Evolutionary conservation across 2,797 vertebrate genomes (phyloP), one percentile per base, ranked within the genome.

Genomic region (Phrynocephalus forsythii): DNA sequence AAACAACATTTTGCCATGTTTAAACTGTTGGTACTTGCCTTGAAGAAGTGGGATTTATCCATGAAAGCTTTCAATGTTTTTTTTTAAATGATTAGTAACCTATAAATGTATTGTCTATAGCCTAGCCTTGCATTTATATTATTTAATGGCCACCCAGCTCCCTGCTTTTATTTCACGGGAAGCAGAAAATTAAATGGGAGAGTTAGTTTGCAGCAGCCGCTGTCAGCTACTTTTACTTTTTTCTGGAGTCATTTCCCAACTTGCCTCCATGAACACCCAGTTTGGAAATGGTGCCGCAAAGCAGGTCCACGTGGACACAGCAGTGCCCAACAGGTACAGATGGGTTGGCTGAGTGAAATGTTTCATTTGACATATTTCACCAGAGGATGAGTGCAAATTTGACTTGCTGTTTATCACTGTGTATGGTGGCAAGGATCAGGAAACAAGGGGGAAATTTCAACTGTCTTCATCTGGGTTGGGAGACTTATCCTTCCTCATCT

Each of bases 281-380:
- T 93, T 93, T 93, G 94, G 78, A 84, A 87, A 48, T 26, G 63
- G 22, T 16, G 85, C 90, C 87, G 87, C 89, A 87, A 76, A 91
- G 88, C 0, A 93, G 81, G 90, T 71, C 92, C 1, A 78, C 92
- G 94, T 79, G 92, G 88, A 15, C 1, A 1, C 88, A 90, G 92
- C 88, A 90, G 90, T 13, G 1, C 91, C 90, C 94, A 94, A 94
- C 94, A 94, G 93, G 93, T 93, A 94, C 94, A 94, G 94, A 95
- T 94, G 94, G 92, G 52, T 91, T 88, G 38, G 2, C 77, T 90
- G 92, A 94, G 86, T 87, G 87, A 92, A 91, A 94, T 89, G 92
- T 86, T 92, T 94, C 91, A 87, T 91, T 94, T 95, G 94, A 94
- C 92, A 90, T 26, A 11, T 0, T 88, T 4, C 28, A 66, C 26